phyloP scores from a whole-genome alignment of 2,797 vertebrate genomes.

The Semotilus atromaculatus region DNA sequence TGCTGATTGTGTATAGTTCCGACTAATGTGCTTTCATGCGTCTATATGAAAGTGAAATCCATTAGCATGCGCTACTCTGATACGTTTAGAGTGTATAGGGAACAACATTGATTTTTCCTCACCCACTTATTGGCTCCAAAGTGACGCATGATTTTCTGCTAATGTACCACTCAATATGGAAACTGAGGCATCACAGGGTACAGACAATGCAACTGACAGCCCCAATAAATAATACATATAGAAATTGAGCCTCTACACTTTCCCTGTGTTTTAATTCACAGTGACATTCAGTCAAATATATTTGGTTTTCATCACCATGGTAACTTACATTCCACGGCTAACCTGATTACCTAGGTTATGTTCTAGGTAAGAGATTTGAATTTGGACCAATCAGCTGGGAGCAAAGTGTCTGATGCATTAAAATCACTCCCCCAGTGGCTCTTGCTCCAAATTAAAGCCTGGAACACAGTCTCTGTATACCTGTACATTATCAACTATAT shows the following conservation, averaged over 20 bases:
- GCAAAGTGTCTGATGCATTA: no score
- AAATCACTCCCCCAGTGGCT: no score
- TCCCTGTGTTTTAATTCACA: neutral
- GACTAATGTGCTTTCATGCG: neutral
- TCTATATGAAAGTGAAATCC: neutral
- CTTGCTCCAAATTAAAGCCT: no score
- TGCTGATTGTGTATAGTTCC: neutral
- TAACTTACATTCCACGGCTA: no score
- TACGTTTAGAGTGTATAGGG: constrained; percentile 1
- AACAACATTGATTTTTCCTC: constrained; percentile 27
- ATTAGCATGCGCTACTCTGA: constrained; percentile 17
- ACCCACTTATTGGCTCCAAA: neutral
- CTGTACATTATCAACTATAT: neutral
- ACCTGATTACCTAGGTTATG: no score
- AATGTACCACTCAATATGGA: constrained; percentile 21
- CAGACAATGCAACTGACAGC: neutral
- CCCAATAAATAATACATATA: neutral
- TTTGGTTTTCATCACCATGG: no score
- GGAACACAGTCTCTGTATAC: no score
- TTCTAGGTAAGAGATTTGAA: no score
- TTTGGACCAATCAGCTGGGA: no score
- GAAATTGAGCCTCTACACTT: neutral
- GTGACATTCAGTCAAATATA: neutral
- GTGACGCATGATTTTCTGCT: constrained; percentile 5
- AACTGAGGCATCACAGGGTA: constrained; percentile 3